Percentiles rank a stretch among this genome's conserved stretches.
Evolutionary conservation across 2,888 invertebrate genomes (phyloP).

Genomic region (Tuberolachnus salignus): DNA sequence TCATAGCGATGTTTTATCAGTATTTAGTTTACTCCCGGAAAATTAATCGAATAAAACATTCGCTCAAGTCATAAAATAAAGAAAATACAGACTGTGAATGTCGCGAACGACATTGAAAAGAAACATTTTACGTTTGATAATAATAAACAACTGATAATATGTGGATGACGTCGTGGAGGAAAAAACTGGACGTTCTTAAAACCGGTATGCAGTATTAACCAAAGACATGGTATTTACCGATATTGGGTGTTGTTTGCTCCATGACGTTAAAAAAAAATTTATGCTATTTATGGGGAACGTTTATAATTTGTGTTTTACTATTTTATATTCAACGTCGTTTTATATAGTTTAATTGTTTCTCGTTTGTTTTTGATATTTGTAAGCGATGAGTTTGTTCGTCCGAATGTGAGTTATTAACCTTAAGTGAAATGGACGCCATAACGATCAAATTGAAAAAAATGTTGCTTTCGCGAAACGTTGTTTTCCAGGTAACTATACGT

Average conservation of each 20-base stretch:
- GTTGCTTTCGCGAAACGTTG: slow-evolving; percentile 23
- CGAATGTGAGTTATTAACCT: no score
- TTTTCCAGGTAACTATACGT: slow-evolving; percentile 8
- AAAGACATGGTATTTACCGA: neutral
- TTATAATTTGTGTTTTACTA: no score
- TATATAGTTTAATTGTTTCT: no score
- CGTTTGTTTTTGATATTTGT: no score
- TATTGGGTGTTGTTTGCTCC: neutral
- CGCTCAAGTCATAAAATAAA: neutral
- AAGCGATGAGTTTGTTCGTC: no score
- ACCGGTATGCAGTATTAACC: no score
- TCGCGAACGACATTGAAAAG: slow-evolving; percentile 55
- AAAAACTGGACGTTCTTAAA: neutral
- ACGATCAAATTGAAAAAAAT: slow-evolving; percentile 42
- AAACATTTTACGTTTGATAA: slow-evolving; percentile 49
- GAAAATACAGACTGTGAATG: slow-evolving; percentile 5
- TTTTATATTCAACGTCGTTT: no score
- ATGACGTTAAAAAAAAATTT: neutral
- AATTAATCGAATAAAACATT: slow-evolving; percentile 21
- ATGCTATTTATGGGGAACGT: no score
- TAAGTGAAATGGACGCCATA: neutral
- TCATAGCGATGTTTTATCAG: neutral
- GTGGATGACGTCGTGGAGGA: slow-evolving; percentile 6
- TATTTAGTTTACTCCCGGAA: neutral
- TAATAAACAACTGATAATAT: slow-evolving; percentile 28